Base-by-base conservation (phyloP, 1,140 invertebrate species). In the Arion vulgaris region DNA sequence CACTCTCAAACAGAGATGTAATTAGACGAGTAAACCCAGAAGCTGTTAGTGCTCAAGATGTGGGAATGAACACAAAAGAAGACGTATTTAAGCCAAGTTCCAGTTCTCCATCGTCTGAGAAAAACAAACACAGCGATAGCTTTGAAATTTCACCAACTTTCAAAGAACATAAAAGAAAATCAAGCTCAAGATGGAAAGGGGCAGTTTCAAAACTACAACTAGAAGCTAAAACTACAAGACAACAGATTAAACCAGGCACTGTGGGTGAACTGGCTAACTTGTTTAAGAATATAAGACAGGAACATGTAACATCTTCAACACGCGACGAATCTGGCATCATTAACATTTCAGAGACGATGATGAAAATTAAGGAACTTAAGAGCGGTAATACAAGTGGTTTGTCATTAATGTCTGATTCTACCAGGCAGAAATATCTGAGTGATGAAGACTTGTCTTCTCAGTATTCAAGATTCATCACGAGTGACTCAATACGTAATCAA, bases 181-280 rank as follows among this genome's bases (percentile, higher is more conserved):
- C 7, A 17, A 7, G 28, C 7, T 9, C n/a, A 32, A 5, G n/a
- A 5, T 32, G 19, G 62, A 66, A 66, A 7, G n/a, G 28, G 17
- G 17, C 11, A 23, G 62, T 66, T 17, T 34, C 19, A 32, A 66
- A 66, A 66, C 62, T 66, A 66, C 62, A 66, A 17, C n/a, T 7
- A 11, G 28, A 66, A 5, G 17, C 32, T 1, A 66, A 28, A 66
- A 66, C 62, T 4, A 17, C 32, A 5, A 66, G 62, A 17, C 62
- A 66, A 5, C 62, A 66, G n/a, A 66, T 66, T 66, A 66, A 66
- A 23, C 62, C 62, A 7, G 62, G 62, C n/a, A 66, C 28, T 66
- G 62, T 66, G n/a, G 62, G 62, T 34, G 62, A 66, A 17, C 62
- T 66, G 62, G n/a, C 62, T 7, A 66, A 34, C 28, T 23, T 66